Evolutionary conservation across 2,888 invertebrate genomes (phyloP), one percentile per base, ranked within the genome.

Genomic region (Aleiodes testaceus): DNA sequence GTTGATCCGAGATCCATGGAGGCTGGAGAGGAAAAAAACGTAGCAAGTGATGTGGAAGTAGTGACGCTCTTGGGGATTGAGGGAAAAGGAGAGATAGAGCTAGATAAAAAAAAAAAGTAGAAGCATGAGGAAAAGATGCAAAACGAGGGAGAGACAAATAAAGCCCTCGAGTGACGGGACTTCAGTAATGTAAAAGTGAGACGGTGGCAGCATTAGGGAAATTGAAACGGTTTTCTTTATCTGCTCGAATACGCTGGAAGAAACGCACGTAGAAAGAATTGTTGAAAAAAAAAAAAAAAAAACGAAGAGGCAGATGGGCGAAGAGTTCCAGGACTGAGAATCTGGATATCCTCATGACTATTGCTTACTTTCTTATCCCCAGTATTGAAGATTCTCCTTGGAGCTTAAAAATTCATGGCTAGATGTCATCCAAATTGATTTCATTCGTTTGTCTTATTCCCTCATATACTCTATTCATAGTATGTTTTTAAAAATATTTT

Each of bases 151-250:
- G 73, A 55, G 26, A 70, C 63, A 49, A 67, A 67, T 61, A 71
- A 59, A 70, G 53, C 59, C 59, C 50, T 50, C 18, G 63, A 61
- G 47, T 67, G 69, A 69, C 61, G 69, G 69, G 61, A 69, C 69
- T 69, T 69, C 47, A 61, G 79, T 77, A 79, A 80, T 79, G 82
- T 75, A 75, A 81, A 80, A 82, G 80, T 77, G 80, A 80, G 79
- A 77, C 78, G 78, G 74, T 76, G 74, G 75, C 78, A 80, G 82
- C 85, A 85, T 85, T 85, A 85, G 84, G 85, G 82, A 85, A 85
- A 85, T 85, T 85, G 84, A 85, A 85, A 85, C 83, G 83, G 80
- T 82, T 84, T 83, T 84, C 84, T 81, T 82, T 82, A 82, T 82
- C 82, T 76, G 75, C 66, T 72, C 65, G 74, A 70, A 75, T 71